Evolutionary conservation across 2,888 invertebrate genomes (phyloP).

Genomic region (Platerodrilus igneus): DNA sequence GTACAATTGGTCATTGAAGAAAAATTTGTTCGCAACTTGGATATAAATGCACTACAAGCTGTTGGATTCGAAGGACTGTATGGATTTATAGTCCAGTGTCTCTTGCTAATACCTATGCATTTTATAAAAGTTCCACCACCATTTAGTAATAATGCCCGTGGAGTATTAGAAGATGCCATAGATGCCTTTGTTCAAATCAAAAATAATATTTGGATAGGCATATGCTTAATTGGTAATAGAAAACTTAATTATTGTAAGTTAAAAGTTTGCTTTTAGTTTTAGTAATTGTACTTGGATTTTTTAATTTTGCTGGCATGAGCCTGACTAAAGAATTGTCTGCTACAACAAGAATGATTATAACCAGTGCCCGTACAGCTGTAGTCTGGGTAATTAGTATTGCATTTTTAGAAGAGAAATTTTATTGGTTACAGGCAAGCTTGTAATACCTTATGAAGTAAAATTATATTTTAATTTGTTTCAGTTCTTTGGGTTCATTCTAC

Average conservation of each 20-base stretch:
- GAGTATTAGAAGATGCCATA: conserved; percentile 74
- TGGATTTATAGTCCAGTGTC: conserved; percentile 59
- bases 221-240: too few species aligned
- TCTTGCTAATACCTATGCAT: conserved; percentile 73
- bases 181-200: conserved; percentile 82
- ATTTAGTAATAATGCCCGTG: conserved; percentile 69
- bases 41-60: conserved; percentile 85
- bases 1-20: conserved; percentile 94
- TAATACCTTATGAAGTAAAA: too few species aligned
- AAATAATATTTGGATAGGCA: conserved; percentile 55
- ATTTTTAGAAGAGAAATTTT: too few species aligned
- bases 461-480: too few species aligned
- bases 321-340: conserved; percentile 92
- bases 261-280: conserved; percentile 66
- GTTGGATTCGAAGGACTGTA: conserved; percentile 91
- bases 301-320: conserved; percentile 87
- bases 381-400: conserved; percentile 80
- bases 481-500: too few species aligned
- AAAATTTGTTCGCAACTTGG: conserved; percentile 75
- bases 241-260: too few species aligned
- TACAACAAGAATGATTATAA: conserved; percentile 84
- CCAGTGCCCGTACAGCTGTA: conserved; percentile 76
- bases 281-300: conserved; percentile 82
- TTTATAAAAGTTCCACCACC: conserved; percentile 70
- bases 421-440: too few species aligned